A percentile compares a stretch with the other conserved stretches of the same genome.
These are phyloP conservation scores for Scaptomyza flava DNA, from an alignment of 2,888 invertebrate species.

Conservation along the genomic window DNA sequence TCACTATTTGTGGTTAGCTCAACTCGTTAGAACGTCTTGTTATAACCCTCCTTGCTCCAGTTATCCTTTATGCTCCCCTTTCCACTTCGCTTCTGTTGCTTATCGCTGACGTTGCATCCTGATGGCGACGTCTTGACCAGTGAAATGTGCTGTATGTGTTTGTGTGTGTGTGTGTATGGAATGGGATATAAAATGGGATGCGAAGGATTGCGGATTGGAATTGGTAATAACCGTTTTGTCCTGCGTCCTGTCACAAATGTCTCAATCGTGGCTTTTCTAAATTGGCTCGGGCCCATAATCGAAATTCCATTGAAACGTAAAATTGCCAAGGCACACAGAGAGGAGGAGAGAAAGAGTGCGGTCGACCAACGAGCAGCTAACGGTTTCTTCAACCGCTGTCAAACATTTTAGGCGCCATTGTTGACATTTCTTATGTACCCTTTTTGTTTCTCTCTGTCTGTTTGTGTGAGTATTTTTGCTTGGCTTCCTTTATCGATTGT, in stretches of 20 bases:
- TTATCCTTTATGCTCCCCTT: conserved; percentile 21
- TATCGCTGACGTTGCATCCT: conserved; percentile 74
- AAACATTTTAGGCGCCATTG: conserved; percentile 61
- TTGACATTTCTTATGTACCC: conserved; percentile 56
- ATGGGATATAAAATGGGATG: conserved; percentile 40
- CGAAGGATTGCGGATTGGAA: conserved; percentile 52
- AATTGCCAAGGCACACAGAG: conserved; percentile 62
- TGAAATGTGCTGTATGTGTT: conserved; percentile 7
- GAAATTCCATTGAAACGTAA: conserved; percentile 82
- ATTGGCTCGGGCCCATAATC: conserved; percentile 76
- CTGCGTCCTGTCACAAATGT: conserved; percentile 68
- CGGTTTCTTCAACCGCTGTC: conserved; percentile 46
- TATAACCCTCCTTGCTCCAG: conserved; percentile 47
- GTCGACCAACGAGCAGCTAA: conserved; percentile 40
- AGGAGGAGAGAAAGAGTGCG: conserved; percentile 6
- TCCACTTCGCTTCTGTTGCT: conserved; percentile 30
- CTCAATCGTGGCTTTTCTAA: conserved; percentile 77
- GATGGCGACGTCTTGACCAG: conserved; percentile 17
- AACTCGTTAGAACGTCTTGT: conserved; percentile 72
- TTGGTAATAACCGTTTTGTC: conserved; percentile 69
- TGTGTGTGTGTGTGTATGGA: conserved; percentile 9
- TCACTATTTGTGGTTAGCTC: conserved; percentile 68
- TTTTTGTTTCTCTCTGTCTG: conserved; percentile 35
- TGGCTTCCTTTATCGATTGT: conserved; percentile 46
- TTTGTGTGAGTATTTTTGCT: conserved; percentile 13